These are phyloP conservation scores for Lasioglossum zephyrum DNA, from an alignment of 2,888 invertebrate genomes.

Conservation along the genomic window DNA sequence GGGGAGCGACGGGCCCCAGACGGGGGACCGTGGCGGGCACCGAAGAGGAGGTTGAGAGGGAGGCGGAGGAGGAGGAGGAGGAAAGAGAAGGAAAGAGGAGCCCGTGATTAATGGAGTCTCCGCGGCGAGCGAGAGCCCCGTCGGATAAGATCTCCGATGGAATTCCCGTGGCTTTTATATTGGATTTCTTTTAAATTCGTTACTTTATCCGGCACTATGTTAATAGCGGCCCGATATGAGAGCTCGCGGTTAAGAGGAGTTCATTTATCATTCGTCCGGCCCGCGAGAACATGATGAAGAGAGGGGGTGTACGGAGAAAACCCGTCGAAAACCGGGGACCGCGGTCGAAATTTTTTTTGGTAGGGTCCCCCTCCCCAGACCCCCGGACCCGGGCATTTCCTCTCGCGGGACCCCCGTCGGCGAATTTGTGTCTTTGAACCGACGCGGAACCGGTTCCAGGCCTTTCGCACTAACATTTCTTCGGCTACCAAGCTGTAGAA, in stretches of 20 bases:
- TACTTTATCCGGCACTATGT: conserved; percentile 84
- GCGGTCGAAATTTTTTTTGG: conserved; percentile 42
- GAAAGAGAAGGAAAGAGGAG: conserved; percentile 64
- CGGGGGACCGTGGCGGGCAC: conserved; percentile 24
- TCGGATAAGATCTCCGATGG: conserved; percentile 84
- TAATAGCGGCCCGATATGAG: conserved; percentile 83
- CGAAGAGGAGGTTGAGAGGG: conserved; percentile 39
- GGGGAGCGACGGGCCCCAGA: conserved; percentile 39
- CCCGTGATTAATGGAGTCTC: conserved; percentile 83
- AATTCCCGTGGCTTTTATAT: conserved; percentile 84
- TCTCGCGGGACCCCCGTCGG: conserved; percentile 20
- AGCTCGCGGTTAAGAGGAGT: conserved; percentile 81
- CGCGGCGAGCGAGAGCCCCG: conserved; percentile 80
- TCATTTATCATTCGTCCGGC: conserved; percentile 81
- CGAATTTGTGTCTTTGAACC: conserved; percentile 45
- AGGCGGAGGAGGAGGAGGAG: conserved; percentile 51
- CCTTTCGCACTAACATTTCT: neutral
- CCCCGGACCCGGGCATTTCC: conserved; percentile 18
- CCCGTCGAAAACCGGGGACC: conserved; percentile 20
- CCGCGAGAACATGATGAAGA: conserved; percentile 13
- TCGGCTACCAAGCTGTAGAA: neutral
- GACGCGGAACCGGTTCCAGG: conserved; percentile 36
- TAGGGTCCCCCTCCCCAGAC: neutral
- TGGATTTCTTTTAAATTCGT: conserved; percentile 84
- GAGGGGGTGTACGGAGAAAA: neutral